Evolutionary conservation across 1,140 invertebrate genomes (phyloP).

Genomic region (Drosophila carrolli): DNA sequence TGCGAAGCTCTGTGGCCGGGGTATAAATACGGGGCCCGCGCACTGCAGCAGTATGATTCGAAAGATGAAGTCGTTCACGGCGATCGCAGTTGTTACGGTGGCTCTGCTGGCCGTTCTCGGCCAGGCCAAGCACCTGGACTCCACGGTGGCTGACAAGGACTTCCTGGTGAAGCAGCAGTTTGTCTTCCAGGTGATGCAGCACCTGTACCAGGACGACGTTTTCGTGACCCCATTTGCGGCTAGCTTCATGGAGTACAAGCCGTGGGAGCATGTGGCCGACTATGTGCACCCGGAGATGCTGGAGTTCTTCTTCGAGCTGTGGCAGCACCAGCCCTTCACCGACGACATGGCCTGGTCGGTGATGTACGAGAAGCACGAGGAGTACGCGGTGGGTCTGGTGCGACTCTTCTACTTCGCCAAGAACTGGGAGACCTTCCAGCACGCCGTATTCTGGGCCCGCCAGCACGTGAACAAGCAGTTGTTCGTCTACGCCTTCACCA

Average conservation of each 20-base stretch:
- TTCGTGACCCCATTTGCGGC: conserved; percentile 83
- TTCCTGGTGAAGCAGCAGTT: conserved; percentile 86
- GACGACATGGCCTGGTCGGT: conserved; percentile 86
- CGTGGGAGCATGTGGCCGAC: conserved; percentile 84
- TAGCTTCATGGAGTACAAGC: conserved; percentile 63
- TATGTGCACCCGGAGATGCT: conserved; percentile 85
- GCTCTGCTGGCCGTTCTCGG: conserved; percentile 70
- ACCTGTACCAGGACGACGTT: conserved; percentile 86
- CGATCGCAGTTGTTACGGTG: conserved; percentile 66
- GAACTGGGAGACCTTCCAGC: conserved; percentile 88
- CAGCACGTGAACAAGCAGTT: conserved; percentile 87
- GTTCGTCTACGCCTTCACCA: conserved; percentile 87
- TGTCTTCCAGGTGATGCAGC: conserved; percentile 85
- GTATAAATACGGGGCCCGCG: conserved; percentile 60
- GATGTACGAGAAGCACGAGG: conserved; percentile 85
- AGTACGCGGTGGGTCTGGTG: conserved; percentile 86
- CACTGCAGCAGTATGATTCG: conserved; percentile 54
- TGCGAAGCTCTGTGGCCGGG: conserved; percentile 2
- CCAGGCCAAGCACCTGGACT: conserved; percentile 84
- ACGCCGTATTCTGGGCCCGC: conserved; percentile 87
- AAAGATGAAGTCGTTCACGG: conserved; percentile 82
- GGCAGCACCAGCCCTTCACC: conserved; percentile 85
- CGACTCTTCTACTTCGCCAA: conserved; percentile 87
- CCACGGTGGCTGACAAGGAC: conserved; percentile 85
- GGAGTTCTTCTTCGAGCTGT: conserved; percentile 85